These are phyloP conservation scores for Drosophila kepulauana DNA, from an alignment of 1,140 invertebrate genomes.

Conservation along the genomic window DNA sequence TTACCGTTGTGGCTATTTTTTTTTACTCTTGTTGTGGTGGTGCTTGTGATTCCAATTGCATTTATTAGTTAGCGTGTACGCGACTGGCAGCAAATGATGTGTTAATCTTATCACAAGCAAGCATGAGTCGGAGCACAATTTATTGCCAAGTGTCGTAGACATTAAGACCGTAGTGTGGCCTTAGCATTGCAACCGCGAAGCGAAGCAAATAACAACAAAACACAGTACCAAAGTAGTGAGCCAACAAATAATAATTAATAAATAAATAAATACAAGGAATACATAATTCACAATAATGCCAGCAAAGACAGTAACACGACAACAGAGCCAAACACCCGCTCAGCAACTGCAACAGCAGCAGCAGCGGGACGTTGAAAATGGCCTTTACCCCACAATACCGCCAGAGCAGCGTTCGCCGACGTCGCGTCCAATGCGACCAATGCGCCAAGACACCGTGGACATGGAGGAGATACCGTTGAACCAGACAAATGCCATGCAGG, in stretches of 20 bases:
- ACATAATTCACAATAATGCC: conserved; percentile 45
- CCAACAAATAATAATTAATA: background rate
- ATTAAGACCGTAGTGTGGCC: conserved; percentile 14
- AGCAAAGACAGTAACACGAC: conserved; percentile 61
- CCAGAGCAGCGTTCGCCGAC: conserved; percentile 59
- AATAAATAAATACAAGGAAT: conserved; percentile 7
- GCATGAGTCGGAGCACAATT: conserved; percentile 59
- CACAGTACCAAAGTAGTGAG: background rate
- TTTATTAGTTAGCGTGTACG: conserved; percentile 4
- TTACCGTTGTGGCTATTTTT: conserved; percentile 18
- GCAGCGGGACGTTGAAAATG: conserved; percentile 75
- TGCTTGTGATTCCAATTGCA: conserved; percentile 36
- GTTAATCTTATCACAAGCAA: conserved; percentile 68
- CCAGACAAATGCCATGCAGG: conserved; percentile 49
- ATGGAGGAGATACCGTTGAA: conserved; percentile 82
- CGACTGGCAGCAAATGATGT: conserved; percentile 16
- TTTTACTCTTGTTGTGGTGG: conserved; percentile 14
- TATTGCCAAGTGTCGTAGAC: conserved; percentile 48
- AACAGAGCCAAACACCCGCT: conserved; percentile 73
- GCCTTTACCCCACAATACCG: conserved; percentile 75
- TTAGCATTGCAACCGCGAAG: conserved; percentile 11
- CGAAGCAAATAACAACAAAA: background rate
- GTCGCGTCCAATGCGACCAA: conserved; percentile 44
- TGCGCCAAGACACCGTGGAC: conserved; percentile 79
- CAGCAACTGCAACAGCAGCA: conserved; percentile 72